These are phyloP conservation scores for Nycticorax nycticorax DNA, from an alignment of 2,113 vertebrate species.

Conservation along the genomic window DNA sequence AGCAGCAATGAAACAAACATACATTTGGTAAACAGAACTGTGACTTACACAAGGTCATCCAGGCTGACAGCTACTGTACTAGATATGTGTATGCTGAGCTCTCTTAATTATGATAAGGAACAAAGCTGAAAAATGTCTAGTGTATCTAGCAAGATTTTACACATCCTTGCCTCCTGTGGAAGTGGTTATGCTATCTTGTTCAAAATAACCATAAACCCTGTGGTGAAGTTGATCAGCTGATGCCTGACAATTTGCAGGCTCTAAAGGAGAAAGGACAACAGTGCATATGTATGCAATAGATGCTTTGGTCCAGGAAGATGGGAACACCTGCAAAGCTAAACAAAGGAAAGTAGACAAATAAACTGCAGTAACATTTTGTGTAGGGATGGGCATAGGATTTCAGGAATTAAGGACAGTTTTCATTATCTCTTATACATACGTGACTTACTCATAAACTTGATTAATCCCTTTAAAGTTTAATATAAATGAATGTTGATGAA, in stretches of 20 bases:
- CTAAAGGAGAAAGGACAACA: background rate
- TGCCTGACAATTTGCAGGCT: background rate
- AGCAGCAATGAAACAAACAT: background rate
- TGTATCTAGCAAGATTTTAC: background rate
- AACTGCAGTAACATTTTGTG: background rate
- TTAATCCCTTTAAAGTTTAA: background rate
- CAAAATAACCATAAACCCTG: background rate
- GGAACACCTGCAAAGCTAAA: background rate
- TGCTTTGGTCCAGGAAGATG: background rate
- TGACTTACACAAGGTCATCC: background rate
- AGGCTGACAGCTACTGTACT: background rate
- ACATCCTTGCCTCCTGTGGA: background rate
- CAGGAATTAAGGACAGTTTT: background rate
- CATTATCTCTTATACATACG: background rate
- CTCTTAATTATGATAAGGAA: background rate
- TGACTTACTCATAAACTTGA: background rate
- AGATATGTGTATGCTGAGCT: background rate
- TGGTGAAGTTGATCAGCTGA: background rate
- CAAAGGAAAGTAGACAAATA: background rate
- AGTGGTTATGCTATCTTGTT: background rate
- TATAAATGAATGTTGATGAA: background rate
- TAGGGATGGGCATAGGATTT: background rate
- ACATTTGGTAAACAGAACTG: background rate
- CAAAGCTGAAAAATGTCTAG: background rate
- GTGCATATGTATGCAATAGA: background rate